Percentiles rank a stretch among this genome's conserved stretches.
These are phyloP conservation scores for Selenia dentaria DNA, from an alignment of 2,888 invertebrate genomes.

Conservation along the genomic window DNA sequence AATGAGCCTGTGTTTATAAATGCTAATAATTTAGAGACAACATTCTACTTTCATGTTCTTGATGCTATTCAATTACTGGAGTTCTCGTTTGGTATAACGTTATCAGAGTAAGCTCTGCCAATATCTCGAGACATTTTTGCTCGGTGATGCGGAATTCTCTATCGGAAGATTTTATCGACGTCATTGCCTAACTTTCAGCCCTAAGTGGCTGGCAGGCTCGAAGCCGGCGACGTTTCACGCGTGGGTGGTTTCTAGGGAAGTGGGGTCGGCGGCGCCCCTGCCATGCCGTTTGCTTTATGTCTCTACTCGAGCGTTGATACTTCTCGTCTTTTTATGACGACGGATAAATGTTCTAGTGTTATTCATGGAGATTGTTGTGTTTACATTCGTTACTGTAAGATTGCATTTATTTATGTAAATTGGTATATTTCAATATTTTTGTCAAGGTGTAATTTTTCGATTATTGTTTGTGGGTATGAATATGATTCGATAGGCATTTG, in stretches of 20 bases:
- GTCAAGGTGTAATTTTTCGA: too few species aligned
- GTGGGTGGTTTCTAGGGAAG: constrained; percentile 24
- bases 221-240: constrained; percentile 26
- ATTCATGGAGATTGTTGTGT: neutral
- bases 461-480: too few species aligned
- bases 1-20: too few species aligned
- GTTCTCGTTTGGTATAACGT: neutral
- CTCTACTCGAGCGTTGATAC: constrained; percentile 9
- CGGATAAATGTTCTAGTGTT: constrained; percentile 4
- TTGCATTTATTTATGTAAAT: too few species aligned
- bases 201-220: constrained; percentile 24
- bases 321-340: constrained; percentile 13
- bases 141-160: constrained; percentile 8
- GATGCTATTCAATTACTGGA: too few species aligned
- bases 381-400: too few species aligned
- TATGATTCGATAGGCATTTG: too few species aligned
- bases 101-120: constrained; percentile 7
- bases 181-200: constrained; percentile 21
- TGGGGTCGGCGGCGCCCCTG: neutral
- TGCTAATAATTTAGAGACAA: too few species aligned
- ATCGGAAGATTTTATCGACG: constrained; percentile 15
- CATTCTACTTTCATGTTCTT: too few species aligned
- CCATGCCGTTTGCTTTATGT: constrained; percentile 16
- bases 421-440: too few species aligned
- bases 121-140: constrained; percentile 18